Evolutionary conservation across 2,797 vertebrate genomes (phyloP), one percentile per base, ranked within the genome.

Genomic region (Xenopus petersii): DNA sequence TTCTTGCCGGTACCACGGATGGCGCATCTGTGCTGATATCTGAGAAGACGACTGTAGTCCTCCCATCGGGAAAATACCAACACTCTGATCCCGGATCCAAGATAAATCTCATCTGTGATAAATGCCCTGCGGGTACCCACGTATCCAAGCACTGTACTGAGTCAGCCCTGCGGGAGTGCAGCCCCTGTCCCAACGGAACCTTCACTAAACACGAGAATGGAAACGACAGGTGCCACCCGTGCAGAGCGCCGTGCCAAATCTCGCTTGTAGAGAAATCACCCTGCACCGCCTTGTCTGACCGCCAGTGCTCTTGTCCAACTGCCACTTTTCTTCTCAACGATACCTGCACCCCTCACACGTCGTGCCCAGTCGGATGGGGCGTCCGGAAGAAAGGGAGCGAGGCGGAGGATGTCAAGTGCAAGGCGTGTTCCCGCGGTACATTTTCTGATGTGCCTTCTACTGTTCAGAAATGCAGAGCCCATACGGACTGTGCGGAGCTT

Each of bases 101-200:
- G 71, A 80, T 84, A 81, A 90, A 91, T 85, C 86, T 96, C 82
- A 85, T 89, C 79, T 99, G 97, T 24, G 91, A 96, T 89, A 98
- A 98, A 87, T 99, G 97, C 88, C 97, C 97, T 0, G 96, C 95
- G 10, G 97, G 97, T 81, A 98, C 94, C 49, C 93, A 92, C 0
- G 96, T 98, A 79, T 96, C 93, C 0, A 83, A 89, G 75, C 96
- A 98, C 75, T 99, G 97, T 83, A 94, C 94, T 3, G 82, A 84
- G 54, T 86, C 80, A 4, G 87, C 88, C 3, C 88, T 95, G 81
- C 91, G 97, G 36, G 94, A 96, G 83, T 99, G 97, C 86, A 93
- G 88, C 81, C 89, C 89, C 16, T 99, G 97, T 72, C 91, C 91
- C 0, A 78, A 80, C 0, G 93, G 92, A 68, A 94, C 94, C 56